phyloP scores from a whole-genome alignment of 2,888 invertebrate genomes.

The Lasioglossum morio region DNA sequence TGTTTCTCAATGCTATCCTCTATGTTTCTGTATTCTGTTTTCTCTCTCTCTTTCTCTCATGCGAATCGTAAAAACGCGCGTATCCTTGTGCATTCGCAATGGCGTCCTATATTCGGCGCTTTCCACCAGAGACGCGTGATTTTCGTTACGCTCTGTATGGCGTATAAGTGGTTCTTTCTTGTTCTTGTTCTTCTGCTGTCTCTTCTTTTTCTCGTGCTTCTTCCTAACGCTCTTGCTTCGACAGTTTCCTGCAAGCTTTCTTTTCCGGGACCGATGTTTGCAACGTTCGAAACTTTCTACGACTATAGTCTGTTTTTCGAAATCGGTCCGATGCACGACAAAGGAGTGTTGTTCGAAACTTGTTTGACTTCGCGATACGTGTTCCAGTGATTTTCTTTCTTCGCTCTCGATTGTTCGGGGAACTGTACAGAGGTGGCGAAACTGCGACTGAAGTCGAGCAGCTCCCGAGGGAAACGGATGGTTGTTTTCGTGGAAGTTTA shows the following conservation, averaged over 20 bases:
- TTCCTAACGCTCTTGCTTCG: not conserved
- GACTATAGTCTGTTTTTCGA: not conserved
- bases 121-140: not conserved
- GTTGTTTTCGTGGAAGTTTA: not conserved
- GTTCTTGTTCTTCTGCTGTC: not conserved
- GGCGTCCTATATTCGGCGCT: not conserved
- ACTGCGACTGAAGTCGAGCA: not conserved
- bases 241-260: not conserved
- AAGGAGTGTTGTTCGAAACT: not conserved
- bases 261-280: not conserved
- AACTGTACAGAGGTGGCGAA: not conserved
- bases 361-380: not conserved
- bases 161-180: not conserved
- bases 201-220: not conserved
- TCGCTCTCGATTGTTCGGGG: not conserved
- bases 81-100: not conserved
- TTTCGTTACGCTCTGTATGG: constrained; percentile 12
- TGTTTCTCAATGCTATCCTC: not conserved
- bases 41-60: not conserved
- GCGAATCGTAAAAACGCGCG: not conserved
- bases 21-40: not conserved
- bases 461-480: not conserved
- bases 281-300: not conserved
- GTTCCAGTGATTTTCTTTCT: not conserved
- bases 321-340: not conserved